These are phyloP conservation scores for Momotus momota DNA, from an alignment of 2,797 vertebrate genomes.

Conservation along the genomic window DNA sequence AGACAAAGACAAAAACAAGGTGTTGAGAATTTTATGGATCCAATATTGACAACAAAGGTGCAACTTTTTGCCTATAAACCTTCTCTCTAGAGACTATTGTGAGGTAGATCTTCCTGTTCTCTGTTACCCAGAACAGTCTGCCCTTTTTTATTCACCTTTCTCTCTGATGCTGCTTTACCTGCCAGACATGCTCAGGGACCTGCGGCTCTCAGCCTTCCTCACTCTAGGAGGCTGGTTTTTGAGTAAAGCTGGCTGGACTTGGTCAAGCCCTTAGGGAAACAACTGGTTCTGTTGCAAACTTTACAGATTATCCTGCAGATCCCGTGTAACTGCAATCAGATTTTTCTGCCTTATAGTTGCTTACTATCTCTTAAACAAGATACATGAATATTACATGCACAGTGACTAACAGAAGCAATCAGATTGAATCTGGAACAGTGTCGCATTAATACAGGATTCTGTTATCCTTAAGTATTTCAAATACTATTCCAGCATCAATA, in stretches of 20 bases:
- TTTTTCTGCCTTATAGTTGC: not conserved
- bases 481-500: slow-evolving; percentile 3
- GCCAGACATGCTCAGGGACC: not conserved
- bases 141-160: not conserved
- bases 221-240: not conserved
- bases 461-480: slow-evolving; percentile 40
- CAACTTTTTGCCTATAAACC: not conserved
- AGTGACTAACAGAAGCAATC: slow-evolving; percentile 42
- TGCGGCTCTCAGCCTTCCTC: not conserved
- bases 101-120: not conserved
- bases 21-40: not conserved
- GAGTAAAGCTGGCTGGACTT: not conserved
- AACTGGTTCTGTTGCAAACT: not conserved
- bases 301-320: slow-evolving; percentile 8
- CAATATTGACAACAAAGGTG: not conserved
- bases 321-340: not conserved
- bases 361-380: slow-evolving; percentile 1
- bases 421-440: slow-evolving; percentile 45
- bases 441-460: slow-evolving; percentile 52
- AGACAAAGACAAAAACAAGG: not conserved
- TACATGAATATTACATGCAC: slow-evolving; percentile 56
- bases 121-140: not conserved
- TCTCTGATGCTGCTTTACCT: not conserved
- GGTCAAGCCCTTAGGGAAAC: not conserved
- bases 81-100: not conserved